Base-by-base conservation (phyloP, 2,113 vertebrate species). In the Protobothrops flavoviridis region DNA sequence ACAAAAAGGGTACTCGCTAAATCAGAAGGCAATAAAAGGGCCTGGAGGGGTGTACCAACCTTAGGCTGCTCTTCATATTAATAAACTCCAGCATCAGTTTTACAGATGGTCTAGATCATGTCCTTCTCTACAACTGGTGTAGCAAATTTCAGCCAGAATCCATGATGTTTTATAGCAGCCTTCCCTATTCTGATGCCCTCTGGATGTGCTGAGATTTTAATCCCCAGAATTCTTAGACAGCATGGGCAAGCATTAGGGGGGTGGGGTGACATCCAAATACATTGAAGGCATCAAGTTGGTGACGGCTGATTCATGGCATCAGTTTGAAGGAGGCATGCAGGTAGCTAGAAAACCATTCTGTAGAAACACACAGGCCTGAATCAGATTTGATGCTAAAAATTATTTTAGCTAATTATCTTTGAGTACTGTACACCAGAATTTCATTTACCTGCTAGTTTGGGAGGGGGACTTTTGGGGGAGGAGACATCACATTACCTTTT, bases 21-120 rank as follows among this genome's bases (percentile, higher is more conserved):
- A 93, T 85, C 89, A 90, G 92, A 90, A 57, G 89, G 94, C 93
- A 94, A 96, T 90, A 93, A 53, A 94, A 10, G 33, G 88, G 94
- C 95, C 96, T 95, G 88, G 95, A 96, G 93, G 94, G 92, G 93
- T 57, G 59, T 57, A 59, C 26, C 95, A 95, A 96, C 81, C 69
- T 94, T 94, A 94, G 92, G 95, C 43, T 56, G 87, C 93, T 94
- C 91, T 92, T 91, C 90, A 93, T 0, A 74, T 88, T 91, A 95
- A 94, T 69, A 89, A 95, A 94, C 94, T 21, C 55, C 91, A 93
- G 57, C 64, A 90, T 87, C 7, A 88, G 91, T 23, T 50, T 96
- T 90, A 2, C 89, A 87, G 55, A 64, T 90, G n/a, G 13, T 15
- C 50, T 39, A 88, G 61, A 43, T 23, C 56, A 12, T 12, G 48